Evolutionary conservation across 2,888 invertebrate genomes (phyloP), one percentile per base, ranked within the genome.

Genomic region (Ferrisia virgata): DNA sequence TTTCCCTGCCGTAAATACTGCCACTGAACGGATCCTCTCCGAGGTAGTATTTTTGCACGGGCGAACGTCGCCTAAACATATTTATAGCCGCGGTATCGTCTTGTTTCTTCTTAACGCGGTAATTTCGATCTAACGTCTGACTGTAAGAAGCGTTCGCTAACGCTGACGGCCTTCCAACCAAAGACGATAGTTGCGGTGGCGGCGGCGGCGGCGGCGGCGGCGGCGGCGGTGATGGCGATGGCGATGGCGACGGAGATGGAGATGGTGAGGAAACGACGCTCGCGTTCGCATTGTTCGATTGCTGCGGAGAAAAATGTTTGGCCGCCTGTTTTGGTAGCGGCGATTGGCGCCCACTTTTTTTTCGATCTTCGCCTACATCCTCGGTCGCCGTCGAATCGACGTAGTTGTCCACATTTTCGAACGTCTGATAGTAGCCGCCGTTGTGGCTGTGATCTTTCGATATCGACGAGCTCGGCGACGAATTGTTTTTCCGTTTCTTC

Each of bases 21-120:
- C 93, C 92, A 85, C 93, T 94, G 89, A 94, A 95, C 36, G 95
- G 95, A 90, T 95, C 95, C 89, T 95, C 95, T 53, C 95, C 95
- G 86, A 95, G 91, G 89, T 95, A 95, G 89, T 95, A 95, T 86
- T 93, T 92, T 88, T 94, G 94, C 86, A 93, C 91, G 78, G 82
- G 85, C 43, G 82, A 76, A 18, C 81, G 40, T 33, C 85, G 36
- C 18, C 53, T 81, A 25, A 28, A 82, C 40, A 47, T 76, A 25
- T 22, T 43, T n/a, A n/a, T n/a, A n/a, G n/a, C n/a, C n/a, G n/a
- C n/a, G 22, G 72, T 69, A 39, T 84, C 79, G 11, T 80, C 31
- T 18, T 58, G 69, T 40, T 80, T 80, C 43, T 84, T 80, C 33
- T 53, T 36, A 40, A 76, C 82, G 25, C 85, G 80, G 25, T 85